Evolutionary conservation across 2,888 invertebrate species (phyloP), one percentile per base, ranked within the genome.

Genomic region (Agrilus cyanescens): DNA sequence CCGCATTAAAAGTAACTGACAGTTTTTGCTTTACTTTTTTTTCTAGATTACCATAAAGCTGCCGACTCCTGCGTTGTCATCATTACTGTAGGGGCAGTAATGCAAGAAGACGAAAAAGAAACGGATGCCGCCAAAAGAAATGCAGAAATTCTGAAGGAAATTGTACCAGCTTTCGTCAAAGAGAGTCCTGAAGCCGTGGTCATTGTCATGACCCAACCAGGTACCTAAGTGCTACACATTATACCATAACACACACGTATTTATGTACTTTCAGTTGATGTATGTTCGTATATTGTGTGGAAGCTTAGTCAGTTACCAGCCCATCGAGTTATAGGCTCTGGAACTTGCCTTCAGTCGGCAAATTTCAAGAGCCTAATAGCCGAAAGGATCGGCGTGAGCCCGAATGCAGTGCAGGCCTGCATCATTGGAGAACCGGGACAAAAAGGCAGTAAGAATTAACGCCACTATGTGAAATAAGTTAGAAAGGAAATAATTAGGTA

Each of bases 381-480:
- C 1, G 68, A 77, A 52, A 66, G 71, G 49, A 58, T 80, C 30
- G 69, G 71, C 45, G 67, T 79, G 31, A 69, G 76, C 3, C 67
- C 77, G 1, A 62, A 65, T 31, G 72, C 72, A 44, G 68, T 74
- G 40, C 72, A 78, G 47, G 79, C 72, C 4, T 75, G 71, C 63
- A 72, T 80, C 40, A 71, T 81, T 47, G 80, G 80, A n/a, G 80
- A 81, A 55, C 79, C 80, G 53, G 80, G 80, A 8, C 75, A 77
- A 47, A 71, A 71, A 33, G 74, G 75, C 59, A 78, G 77, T 75
- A 55, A 41, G 20, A 20, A 2, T 7, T 5, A 20, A 20, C 7
- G 5, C 18, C 5, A 18, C 18, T n/a, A n/a, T n/a, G n/a, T n/a
- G n/a, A n/a, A n/a, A n/a, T n/a, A n/a, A n/a, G n/a, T n/a, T n/a